phyloP scores from a whole-genome alignment of 2,113 vertebrate genomes.

The Marcusenius ussheri region DNA sequence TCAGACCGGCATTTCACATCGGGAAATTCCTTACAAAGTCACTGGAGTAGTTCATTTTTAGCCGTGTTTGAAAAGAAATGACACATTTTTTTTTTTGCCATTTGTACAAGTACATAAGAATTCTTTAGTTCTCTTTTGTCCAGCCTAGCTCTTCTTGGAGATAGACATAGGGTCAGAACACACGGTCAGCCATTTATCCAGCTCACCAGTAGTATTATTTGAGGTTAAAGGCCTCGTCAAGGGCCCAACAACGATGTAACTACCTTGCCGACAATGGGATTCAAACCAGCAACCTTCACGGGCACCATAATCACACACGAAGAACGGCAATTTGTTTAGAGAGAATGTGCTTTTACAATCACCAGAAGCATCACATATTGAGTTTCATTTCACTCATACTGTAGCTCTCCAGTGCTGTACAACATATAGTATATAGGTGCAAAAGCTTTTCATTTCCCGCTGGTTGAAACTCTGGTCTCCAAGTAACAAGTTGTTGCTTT shows the following conservation, averaged over 20 bases:
- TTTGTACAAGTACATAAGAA: neutral
- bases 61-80: neutral
- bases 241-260: too few species aligned
- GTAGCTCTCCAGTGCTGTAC: neutral
- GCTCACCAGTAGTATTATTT: neutral
- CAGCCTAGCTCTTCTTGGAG: neutral
- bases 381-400: neutral
- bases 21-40: neutral
- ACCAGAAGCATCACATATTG: neutral
- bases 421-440: neutral
- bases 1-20: neutral
- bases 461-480: neutral
- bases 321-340: neutral
- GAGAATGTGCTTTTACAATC: neutral
- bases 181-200: neutral
- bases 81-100: neutral
- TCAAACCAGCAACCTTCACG: too few species aligned
- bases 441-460: neutral
- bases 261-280: too few species aligned
- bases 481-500: neutral
- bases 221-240: too few species aligned
- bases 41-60: neutral
- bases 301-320: too few species aligned
- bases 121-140: neutral
- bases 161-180: neutral